phyloP scores from a whole-genome alignment of 2,797 vertebrate species.

The Rhinoraja longicauda region DNA sequence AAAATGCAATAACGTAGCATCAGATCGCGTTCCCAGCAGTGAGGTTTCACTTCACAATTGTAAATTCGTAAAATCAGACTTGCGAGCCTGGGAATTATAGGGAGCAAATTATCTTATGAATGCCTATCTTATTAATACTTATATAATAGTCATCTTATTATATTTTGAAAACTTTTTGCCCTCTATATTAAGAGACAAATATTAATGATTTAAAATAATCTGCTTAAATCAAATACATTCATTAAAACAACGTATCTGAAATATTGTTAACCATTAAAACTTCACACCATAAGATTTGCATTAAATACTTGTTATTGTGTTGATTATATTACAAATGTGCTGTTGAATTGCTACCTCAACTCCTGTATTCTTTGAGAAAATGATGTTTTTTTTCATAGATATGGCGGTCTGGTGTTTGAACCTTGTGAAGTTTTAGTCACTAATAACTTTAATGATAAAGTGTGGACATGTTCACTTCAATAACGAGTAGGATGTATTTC shows the following conservation, averaged over 20 bases:
- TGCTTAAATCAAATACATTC: not conserved
- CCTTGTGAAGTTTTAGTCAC: not conserved
- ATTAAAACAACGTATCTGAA: not conserved
- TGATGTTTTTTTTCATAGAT: not conserved
- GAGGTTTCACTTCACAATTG: not conserved
- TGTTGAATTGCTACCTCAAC: not conserved
- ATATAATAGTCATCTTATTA: too few species aligned
- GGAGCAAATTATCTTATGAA: slow-evolving; percentile 8
- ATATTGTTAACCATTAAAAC: not conserved
- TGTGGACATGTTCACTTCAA: not conserved
- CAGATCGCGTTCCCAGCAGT: not conserved
- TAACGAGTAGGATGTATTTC: not conserved
- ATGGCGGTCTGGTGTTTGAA: not conserved
- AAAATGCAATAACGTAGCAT: not conserved
- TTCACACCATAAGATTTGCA: slow-evolving; percentile 1
- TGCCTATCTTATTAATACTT: not conserved
- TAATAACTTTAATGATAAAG: not conserved
- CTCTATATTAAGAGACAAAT: not conserved
- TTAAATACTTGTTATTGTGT: not conserved
- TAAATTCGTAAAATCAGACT: slow-evolving; percentile 1
- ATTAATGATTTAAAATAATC: slow-evolving; percentile 19
- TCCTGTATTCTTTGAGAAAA: not conserved
- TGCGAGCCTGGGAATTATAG: not conserved
- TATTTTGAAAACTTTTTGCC: not conserved
- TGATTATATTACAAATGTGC: not conserved